Base-by-base conservation (phyloP, 2,113 vertebrate genomes). In the Ceyx margarethae region DNA sequence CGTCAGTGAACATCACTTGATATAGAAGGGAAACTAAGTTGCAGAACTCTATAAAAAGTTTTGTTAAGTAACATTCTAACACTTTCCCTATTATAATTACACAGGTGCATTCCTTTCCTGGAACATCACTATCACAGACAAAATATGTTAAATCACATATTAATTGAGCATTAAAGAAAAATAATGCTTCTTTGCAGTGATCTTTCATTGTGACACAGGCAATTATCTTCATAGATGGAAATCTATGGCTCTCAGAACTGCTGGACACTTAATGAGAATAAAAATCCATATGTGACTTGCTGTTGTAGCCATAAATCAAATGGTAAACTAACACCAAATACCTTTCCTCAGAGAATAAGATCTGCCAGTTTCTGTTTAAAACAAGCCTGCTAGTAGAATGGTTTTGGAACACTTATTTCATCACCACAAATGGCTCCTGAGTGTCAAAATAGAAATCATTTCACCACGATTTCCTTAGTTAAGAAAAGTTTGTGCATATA, bases 201-300 rank as follows among this genome's bases (percentile, higher is more conserved):
- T 90, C 69, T 82, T 79, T 89, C 86, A 74, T 60, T 71, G 57
- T 79, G 81, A 72, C 71, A 42, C 1, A 10, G 28, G 56, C 81
- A 93, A 89, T 93, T 85, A 91, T 87, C 75, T 50, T 46, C 72
- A 46, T 15, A 28, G 86, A 53, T 61, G 15, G 69, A 81, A 84
- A 92, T 72, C 67, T 77, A 10, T 19, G 81, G 76, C 68, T 85
- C 72, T 58, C 68, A 76, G 69, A 78, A 87, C 62, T 69, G 85
- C 83, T 57, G 67, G 81, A 81, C 68, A 95, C 91, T 92, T 90
- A 94, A 69, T 57, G 53, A 90, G 78, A 85, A 82, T 54, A 77
- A 60, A 67, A 75, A 77, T 40, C 56, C 69, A 31, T 2, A 3
- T 72, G 19, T 3, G 3, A 64, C 62, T 76, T 17, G 11, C 46